Base-by-base conservation (phyloP, 1,140 invertebrate species). In the Aphaenogaster rudis region DNA sequence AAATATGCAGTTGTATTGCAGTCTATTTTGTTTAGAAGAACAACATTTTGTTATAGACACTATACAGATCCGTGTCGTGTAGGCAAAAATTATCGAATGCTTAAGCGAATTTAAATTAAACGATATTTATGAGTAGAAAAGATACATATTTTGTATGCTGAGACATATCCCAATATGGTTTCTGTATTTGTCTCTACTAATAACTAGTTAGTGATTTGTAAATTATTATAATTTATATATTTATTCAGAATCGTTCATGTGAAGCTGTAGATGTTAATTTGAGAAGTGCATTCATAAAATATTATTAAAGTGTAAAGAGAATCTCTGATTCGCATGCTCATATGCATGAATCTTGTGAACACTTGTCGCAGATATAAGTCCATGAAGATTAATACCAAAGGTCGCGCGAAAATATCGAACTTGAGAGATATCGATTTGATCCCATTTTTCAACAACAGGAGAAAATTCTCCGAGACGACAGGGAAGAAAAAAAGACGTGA, bases 361-460 rank as follows among this genome's bases (percentile, higher is more conserved):
- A 85, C 85, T 74, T 88, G 54, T 84, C 78, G 36, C n/a, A 59
- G 45, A 17, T 15, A 17, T 36, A 57, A 21, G n/a, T 21, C 17
- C 28, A 17, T 17, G 28, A 71, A 85, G 74, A 89, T 88, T 89
- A 57, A 88, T 89, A 89, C 67, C 74, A 69, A 84, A 71, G 21
- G 52, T 61, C 36, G 33, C 64, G 52, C 15, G 50, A 84, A 74
- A 85, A 78, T 88, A 88, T 88, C 66, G 54, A 87, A 61, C 21
- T 36, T 11, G 66, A 78, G 28, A 69, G 74, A 88, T 88, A 88
- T 89, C 64, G 86, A 89, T 89, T 89, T 50, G 86, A 72, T 45
- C 67, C 21, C 72, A 89, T 88, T 88, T 89, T 88, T 89, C 86
- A 86, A 28, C 42, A 39, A 52, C 39, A n/a, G 48, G 15, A 36